phyloP scores from a whole-genome alignment of 1,140 invertebrate genomes.

The Drosophila carrolli region DNA sequence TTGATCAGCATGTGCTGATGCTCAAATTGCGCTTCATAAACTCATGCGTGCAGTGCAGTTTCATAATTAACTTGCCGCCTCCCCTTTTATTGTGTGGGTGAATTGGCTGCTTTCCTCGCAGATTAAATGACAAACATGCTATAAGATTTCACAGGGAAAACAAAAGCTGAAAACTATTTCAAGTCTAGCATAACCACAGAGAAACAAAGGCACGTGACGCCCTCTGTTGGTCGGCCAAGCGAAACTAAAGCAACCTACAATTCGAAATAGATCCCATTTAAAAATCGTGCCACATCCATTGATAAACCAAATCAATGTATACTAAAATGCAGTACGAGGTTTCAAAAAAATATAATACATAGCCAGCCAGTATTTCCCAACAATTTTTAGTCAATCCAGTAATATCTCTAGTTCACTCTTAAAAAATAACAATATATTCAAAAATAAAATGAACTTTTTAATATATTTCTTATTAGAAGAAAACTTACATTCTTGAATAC shows the following conservation, averaged over 20 bases:
- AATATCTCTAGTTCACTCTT: too few relatives aligned
- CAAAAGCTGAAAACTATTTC: slow-evolving; percentile 30
- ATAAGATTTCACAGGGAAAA: slow-evolving; percentile 50
- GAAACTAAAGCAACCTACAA: slow-evolving; percentile 5
- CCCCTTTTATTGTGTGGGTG: slow-evolving; percentile 42
- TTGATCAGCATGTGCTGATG: neutral
- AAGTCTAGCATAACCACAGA: slow-evolving; percentile 38
- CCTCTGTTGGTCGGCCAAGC: slow-evolving; percentile 32
- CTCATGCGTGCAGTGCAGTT: slow-evolving; percentile 30
- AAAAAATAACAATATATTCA: too few relatives aligned
- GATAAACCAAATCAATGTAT: neutral
- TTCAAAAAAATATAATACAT: neutral
- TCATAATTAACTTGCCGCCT: slow-evolving; percentile 42
- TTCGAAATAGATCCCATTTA: neutral
- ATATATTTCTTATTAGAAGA: neutral
- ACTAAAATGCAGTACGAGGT: neutral
- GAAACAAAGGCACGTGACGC: slow-evolving; percentile 31
- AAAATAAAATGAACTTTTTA: neutral
- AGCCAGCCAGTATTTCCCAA: neutral
- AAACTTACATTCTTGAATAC: too few relatives aligned
- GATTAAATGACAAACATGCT: slow-evolving; percentile 53
- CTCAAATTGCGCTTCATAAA: slow-evolving; percentile 38
- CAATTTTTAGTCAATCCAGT: neutral
- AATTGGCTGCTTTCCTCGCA: slow-evolving; percentile 6
- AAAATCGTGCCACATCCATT: slow-evolving; percentile 7